Evolutionary conservation across 2,888 invertebrate species (phyloP), one percentile per base, ranked within the genome.

Genomic region (Megalurothrips usitatus): DNA sequence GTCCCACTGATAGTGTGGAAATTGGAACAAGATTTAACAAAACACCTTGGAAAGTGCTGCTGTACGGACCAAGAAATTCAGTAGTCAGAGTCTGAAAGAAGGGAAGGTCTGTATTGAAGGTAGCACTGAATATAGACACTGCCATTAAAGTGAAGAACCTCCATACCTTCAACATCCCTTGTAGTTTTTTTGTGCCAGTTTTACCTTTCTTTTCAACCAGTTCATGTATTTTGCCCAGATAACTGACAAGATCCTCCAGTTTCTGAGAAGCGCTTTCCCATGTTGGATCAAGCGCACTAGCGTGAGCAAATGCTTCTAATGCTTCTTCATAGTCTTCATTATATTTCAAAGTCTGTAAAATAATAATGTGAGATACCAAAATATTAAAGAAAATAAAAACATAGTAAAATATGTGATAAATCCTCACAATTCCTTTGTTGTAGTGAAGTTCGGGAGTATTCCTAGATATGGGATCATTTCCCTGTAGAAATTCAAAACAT

Each of bases 401-500:
- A 79, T 43, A 81, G 75, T 26, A 81, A 68, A 26, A 75, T 19
- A n/a, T 49, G 28, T 47, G 68, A 86, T 82, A 83, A 82, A 81
- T 49, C 19, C 34, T n/a, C 28, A 79, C 47, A 49, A 79, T 47
- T 49, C 68, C 68, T 48, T 81, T 93, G 87, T 96, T 96, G 86
- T 93, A 95, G 88, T 94, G 93, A 79, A 96, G 89, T 87, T 96
- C 95, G 0, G 95, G 92, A 84, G 93, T 93, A 82, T 91, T 92
- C 85, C 89, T 91, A 0, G 94, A 92, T 2, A 92, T 88, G 0
- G 92, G 88, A 86, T 95, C 92, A 86, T 91, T 91, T 86, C 92
- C 92, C 92, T 92, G 86, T 47, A 87, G 86, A 82, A 83, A 83
- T 83, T 82, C 83, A 84, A 83, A 82, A 82, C 81, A 49, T 48